Evolutionary conservation across 2,113 vertebrate genomes (phyloP).

Genomic region (Amphilophus citrinellus): DNA sequence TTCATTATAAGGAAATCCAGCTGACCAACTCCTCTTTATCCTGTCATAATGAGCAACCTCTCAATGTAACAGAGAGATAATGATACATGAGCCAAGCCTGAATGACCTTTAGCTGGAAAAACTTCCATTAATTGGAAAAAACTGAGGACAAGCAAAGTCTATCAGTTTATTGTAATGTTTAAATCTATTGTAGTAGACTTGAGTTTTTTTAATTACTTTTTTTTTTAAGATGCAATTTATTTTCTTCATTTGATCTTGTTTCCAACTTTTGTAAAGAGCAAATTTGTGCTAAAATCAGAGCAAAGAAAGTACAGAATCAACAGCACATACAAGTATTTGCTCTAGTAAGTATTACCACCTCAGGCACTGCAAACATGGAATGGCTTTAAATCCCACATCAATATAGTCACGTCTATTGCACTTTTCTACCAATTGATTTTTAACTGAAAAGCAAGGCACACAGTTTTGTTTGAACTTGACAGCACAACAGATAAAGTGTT

Average conservation of each 20-base stretch:
- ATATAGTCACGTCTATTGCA: neutral
- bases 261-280: neutral
- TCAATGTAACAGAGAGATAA: slow-evolving; percentile 53
- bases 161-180: neutral
- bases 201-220: neutral
- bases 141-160: neutral
- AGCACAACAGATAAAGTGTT: neutral
- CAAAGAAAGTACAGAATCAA: neutral
- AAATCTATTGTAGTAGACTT: neutral
- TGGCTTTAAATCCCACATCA: neutral
- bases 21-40: slow-evolving; percentile 45
- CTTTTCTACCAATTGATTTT: neutral
- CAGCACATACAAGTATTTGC: neutral
- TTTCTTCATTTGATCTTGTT: neutral
- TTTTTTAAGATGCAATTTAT: neutral
- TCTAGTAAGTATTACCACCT: neutral
- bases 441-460: neutral
- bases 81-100: slow-evolving; percentile 42
- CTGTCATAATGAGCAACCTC: slow-evolving; percentile 56
- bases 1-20: slow-evolving; percentile 57
- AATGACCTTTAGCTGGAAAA: slow-evolving; percentile 42
- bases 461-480: neutral
- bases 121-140: slow-evolving; percentile 39
- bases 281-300: neutral
- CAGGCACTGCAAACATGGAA: neutral